Conservation (phyloP, 2,113 vertebrate genomes). For the Herpailurus yagouaroundi region DNA sequence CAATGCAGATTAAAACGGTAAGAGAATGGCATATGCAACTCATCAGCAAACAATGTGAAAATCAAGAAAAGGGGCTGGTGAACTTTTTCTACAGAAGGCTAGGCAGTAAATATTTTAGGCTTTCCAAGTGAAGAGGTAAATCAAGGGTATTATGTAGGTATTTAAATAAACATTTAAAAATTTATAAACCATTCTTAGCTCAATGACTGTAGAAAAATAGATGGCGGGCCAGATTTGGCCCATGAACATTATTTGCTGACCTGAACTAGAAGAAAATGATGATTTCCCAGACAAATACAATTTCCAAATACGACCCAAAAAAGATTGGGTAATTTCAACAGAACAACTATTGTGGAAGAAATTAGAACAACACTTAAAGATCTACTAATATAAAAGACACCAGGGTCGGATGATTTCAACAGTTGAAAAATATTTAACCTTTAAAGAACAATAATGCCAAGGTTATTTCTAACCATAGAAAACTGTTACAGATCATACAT, state of each 20-base stretch:
- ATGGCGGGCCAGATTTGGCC: background rate
- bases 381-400: background rate
- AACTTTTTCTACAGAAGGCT: background rate
- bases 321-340: conserved; percentile 3
- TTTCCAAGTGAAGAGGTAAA: background rate
- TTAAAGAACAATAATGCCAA: background rate
- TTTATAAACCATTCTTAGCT: background rate
- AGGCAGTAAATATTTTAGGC: background rate
- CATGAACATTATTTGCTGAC: background rate
- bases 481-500: background rate
- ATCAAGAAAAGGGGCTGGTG: background rate
- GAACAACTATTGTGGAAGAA: conserved; percentile 2
- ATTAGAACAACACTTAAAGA: background rate
- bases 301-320: background rate
- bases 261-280: background rate
- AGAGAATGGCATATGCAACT: background rate
- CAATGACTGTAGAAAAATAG: background rate
- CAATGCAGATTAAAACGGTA: background rate
- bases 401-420: background rate
- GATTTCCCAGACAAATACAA: background rate
- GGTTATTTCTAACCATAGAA: background rate
- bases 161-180: conserved; percentile 10
- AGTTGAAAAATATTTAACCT: background rate
- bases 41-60: background rate
- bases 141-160: background rate